Conservation (phyloP, 2,113 vertebrate genomes). For the Tupaia tana region DNA sequence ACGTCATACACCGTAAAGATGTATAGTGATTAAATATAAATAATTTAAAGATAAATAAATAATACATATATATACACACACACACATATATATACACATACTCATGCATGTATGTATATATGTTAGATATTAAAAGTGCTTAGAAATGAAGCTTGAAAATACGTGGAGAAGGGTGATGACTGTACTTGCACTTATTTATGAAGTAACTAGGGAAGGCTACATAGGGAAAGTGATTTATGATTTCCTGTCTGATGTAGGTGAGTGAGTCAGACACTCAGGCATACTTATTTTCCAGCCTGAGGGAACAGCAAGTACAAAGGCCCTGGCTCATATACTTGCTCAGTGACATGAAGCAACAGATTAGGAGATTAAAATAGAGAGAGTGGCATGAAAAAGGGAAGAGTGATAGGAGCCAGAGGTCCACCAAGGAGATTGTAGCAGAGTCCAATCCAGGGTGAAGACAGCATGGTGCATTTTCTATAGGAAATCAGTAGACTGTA, state of each 20-base stretch:
- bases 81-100: no score
- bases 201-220: not conserved
- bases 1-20: no score
- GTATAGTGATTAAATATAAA: no score
- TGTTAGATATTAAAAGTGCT: not conserved
- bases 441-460: not conserved
- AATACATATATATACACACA: no score
- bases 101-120: no score
- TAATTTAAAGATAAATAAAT: no score
- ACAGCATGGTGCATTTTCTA: not conserved
- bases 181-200: not conserved
- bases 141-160: not conserved
- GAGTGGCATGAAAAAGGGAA: not conserved
- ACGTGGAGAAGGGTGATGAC: not conserved
- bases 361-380: not conserved
- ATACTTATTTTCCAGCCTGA: not conserved
- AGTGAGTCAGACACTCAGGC: not conserved
- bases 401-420: not conserved
- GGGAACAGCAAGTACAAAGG: not conserved
- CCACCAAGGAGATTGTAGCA: not conserved
- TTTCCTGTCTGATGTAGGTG: not conserved
- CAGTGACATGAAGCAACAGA: not conserved
- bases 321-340: not conserved
- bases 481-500: not conserved
- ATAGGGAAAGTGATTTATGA: not conserved